These are phyloP conservation scores for Hartigia nigra DNA, from an alignment of 2,888 invertebrate genomes.

Conservation along the genomic window DNA sequence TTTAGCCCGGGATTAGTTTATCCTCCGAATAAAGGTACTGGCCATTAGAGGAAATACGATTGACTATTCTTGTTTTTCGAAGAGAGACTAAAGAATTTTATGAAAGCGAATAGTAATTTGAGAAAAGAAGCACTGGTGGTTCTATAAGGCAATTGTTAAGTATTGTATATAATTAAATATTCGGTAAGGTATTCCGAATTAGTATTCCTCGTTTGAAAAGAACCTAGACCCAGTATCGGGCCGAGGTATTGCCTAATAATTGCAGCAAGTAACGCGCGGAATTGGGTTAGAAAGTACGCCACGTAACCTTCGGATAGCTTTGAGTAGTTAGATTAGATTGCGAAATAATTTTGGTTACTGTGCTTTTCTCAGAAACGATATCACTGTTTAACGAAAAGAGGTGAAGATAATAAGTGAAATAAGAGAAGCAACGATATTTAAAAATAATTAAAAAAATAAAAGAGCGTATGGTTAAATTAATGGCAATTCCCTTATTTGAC, in stretches of 20 bases:
- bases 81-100: background rate
- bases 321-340: constrained; percentile 11
- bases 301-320: constrained; percentile 15
- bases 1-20: too few species aligned
- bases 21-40: too few species aligned
- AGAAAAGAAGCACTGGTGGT: background rate
- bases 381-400: background rate
- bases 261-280: constrained; percentile 30
- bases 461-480: background rate
- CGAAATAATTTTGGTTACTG: constrained; percentile 20
- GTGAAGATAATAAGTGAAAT: background rate
- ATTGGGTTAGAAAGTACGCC: constrained; percentile 52
- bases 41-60: background rate
- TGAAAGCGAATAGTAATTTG: background rate
- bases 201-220: constrained; percentile 40
- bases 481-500: background rate
- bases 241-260: constrained; percentile 43
- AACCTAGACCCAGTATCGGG: constrained; percentile 51
- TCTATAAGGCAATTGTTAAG: background rate
- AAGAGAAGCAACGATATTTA: background rate
- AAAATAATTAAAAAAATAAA: background rate
- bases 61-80: background rate
- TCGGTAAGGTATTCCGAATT: constrained; percentile 23
- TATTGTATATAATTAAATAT: background rate
- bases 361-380: background rate